Evolutionary conservation across 2,888 invertebrate species (phyloP).

Genomic region (Acleris literana): DNA sequence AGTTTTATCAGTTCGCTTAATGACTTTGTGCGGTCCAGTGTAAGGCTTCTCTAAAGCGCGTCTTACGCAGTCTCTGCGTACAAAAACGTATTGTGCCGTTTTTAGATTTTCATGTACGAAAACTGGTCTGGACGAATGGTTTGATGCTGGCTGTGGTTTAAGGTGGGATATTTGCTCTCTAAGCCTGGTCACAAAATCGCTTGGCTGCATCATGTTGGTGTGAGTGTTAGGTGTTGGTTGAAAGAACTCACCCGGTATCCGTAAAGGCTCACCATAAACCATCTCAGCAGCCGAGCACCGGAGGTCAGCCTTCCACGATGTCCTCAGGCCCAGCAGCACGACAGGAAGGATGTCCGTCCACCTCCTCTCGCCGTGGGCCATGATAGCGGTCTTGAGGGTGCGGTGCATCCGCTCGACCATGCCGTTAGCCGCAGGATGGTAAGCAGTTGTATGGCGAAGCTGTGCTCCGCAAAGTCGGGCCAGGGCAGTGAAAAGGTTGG

Average conservation of each 20-base stretch:
- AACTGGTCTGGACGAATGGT: neutral
- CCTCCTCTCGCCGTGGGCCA: constrained; percentile 40
- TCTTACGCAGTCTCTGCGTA: neutral
- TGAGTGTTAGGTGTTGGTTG: neutral
- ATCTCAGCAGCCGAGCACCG: constrained; percentile 40
- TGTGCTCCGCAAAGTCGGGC: neutral
- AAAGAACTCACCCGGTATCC: constrained; percentile 43
- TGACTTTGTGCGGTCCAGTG: neutral
- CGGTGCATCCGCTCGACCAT: constrained; percentile 28
- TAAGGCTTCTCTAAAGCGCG: neutral
- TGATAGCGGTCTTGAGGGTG: constrained; percentile 9
- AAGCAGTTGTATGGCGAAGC: neutral
- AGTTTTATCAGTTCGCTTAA: neutral
- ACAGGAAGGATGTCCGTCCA: constrained; percentile 47
- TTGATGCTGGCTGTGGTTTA: constrained; percentile 1
- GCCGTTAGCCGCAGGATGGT: constrained; percentile 27
- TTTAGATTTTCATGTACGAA: neutral
- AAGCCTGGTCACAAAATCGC: neutral
- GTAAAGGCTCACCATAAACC: constrained; percentile 40
- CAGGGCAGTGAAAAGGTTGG: constrained; percentile 36
- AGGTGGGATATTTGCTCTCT: neutral
- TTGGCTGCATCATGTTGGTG: neutral
- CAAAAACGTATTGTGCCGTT: neutral
- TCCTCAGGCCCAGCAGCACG: constrained; percentile 43
- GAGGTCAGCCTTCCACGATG: constrained; percentile 47